These are phyloP conservation scores for Dryobotodes eremita DNA, from an alignment of 2,888 invertebrate genomes.

Conservation along the genomic window DNA sequence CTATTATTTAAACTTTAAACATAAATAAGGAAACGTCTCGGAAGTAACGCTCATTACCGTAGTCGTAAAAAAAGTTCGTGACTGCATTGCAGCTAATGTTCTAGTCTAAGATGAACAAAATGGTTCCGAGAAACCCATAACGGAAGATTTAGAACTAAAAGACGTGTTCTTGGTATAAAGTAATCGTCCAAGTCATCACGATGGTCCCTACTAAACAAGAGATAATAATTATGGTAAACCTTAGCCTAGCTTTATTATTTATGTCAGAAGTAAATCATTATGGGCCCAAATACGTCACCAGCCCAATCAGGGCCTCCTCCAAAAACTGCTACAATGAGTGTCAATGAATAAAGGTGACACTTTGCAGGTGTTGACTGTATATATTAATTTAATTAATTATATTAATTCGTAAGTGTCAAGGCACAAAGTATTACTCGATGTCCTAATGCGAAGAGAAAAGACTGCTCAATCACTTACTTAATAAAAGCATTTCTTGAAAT, in stretches of 20 bases:
- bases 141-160: slow-evolving; percentile 34
- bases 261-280: slow-evolving; percentile 22
- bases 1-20: slow-evolving; percentile 55
- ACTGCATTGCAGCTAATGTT: slow-evolving; percentile 47
- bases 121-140: slow-evolving; percentile 47
- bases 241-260: slow-evolving; percentile 10
- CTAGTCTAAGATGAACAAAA: slow-evolving; percentile 31
- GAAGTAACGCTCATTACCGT: slow-evolving; percentile 71
- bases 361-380: neutral
- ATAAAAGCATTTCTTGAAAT: neutral
- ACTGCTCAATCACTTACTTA: too few species aligned
- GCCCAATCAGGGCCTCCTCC: slow-evolving; percentile 19
- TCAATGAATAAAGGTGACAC: slow-evolving; percentile 17
- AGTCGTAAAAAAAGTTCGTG: slow-evolving; percentile 65
- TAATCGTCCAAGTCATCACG: neutral
- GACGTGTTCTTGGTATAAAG: neutral
- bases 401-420: neutral
- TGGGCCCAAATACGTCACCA: slow-evolving; percentile 34
- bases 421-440: neutral
- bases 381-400: slow-evolving; percentile 18
- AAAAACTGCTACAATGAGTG: slow-evolving; percentile 48
- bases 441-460: neutral
- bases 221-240: neutral
- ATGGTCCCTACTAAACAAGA: neutral
- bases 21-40: slow-evolving; percentile 74